phyloP scores from a whole-genome alignment of 2,113 vertebrate species.

The Panthera uncia region DNA sequence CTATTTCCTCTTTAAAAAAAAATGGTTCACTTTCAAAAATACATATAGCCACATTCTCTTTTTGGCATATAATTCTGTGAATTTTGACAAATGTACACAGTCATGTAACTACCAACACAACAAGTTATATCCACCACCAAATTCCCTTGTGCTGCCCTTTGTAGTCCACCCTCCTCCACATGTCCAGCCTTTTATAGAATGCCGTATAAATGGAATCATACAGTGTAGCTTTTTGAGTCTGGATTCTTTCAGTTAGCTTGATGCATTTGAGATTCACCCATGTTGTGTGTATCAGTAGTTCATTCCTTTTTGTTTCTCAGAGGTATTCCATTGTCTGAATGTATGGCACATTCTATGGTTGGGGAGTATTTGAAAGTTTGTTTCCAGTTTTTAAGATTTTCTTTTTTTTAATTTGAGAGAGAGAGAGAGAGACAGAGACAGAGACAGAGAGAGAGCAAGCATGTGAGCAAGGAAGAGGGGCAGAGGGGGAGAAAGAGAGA shows the following conservation, averaged over 20 bases:
- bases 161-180: neutral
- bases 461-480: too few relatives aligned
- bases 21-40: slow-evolving; percentile 3
- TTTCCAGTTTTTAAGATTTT: neutral
- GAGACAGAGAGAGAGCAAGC: too few relatives aligned
- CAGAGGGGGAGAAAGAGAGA: too few relatives aligned
- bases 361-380: neutral
- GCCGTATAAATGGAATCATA: neutral
- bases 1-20: neutral
- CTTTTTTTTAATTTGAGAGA: too few relatives aligned
- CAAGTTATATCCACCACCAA: neutral
- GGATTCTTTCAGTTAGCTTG: neutral
- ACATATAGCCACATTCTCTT: neutral
- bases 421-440: too few relatives aligned
- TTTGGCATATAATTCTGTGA: neutral
- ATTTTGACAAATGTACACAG: neutral
- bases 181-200: neutral
- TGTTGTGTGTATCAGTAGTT: neutral
- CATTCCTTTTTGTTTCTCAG: slow-evolving; percentile 8
- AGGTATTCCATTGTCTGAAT: neutral
- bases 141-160: neutral
- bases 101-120: neutral
- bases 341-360: neutral
- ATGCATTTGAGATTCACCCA: neutral
- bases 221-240: neutral